These are phyloP conservation scores for Aphelinus atriplicis DNA, from an alignment of 1,140 invertebrate species.

Conservation along the genomic window DNA sequence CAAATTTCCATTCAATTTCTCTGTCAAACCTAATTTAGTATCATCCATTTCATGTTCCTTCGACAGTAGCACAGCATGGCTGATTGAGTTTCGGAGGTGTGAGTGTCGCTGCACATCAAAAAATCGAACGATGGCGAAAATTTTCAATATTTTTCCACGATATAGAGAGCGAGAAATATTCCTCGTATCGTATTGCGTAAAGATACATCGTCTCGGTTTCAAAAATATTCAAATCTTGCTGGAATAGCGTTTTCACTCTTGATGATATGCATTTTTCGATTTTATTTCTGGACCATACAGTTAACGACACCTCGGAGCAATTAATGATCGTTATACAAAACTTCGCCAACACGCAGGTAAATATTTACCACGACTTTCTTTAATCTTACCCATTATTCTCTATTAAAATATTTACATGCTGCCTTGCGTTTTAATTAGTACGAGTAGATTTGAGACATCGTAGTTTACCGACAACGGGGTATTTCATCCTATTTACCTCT, in stretches of 20 bases:
- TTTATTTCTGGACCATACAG: constrained; percentile 21
- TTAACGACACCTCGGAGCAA: constrained; percentile 28
- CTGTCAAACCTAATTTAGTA: background rate
- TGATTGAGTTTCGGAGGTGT: constrained; percentile 39
- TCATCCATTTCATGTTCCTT: constrained; percentile 23
- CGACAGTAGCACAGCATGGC: constrained; percentile 39
- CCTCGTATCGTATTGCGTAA: no score
- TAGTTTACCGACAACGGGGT: constrained; percentile 7
- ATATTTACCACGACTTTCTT: background rate
- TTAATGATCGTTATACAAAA: constrained; percentile 37
- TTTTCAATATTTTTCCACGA: no score
- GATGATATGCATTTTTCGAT: no score
- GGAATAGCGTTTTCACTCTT: no score
- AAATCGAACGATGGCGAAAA: constrained; percentile 18
- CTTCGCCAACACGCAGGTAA: background rate
- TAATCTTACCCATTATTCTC: constrained; percentile 5
- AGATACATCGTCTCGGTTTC: no score
- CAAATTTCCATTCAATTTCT: constrained; percentile 2
- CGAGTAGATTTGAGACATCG: background rate
- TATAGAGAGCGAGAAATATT: no score
- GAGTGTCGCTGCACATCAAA: constrained; percentile 30
- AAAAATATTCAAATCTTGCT: no score
- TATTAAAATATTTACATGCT: constrained; percentile 36
- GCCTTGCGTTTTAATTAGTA: background rate
- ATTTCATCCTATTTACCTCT: background rate